Conservation (phyloP, 1,140 invertebrate species). For the Aphaenogaster rudis region DNA sequence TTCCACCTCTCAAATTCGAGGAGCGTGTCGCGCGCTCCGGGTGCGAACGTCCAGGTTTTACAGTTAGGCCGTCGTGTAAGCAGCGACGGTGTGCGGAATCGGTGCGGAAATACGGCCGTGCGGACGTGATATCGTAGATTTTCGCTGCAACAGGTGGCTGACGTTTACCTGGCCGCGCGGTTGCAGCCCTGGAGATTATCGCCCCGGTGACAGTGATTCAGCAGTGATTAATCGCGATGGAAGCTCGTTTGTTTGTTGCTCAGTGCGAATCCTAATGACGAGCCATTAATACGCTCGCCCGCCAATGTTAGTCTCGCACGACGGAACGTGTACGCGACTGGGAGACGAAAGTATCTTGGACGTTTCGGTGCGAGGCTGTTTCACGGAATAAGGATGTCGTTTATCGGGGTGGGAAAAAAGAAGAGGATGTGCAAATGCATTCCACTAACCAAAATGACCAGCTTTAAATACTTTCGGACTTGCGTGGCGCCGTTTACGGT, state of each 20-base stretch:
- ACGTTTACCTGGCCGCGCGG: slow-evolving; percentile 8
- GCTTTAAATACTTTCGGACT: slow-evolving; percentile 74
- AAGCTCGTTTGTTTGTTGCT: slow-evolving; percentile 14
- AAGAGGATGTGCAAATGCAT: slow-evolving; percentile 52
- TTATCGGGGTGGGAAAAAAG: slow-evolving; percentile 44
- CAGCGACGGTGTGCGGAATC: slow-evolving; percentile 4
- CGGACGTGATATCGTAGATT: slow-evolving; percentile 37
- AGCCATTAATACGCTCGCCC: neutral
- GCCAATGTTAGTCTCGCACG: neutral
- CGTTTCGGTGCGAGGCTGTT: neutral
- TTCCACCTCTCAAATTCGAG: slow-evolving; percentile 45
- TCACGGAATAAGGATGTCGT: slow-evolving; percentile 67
- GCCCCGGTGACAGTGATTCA: slow-evolving; percentile 28
- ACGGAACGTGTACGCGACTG: neutral
- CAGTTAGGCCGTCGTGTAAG: neutral
- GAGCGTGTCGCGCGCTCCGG: neutral
- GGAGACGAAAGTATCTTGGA: neutral
- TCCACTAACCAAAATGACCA: slow-evolving; percentile 53
- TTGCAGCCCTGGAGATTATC: slow-evolving; percentile 22
- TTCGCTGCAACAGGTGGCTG: slow-evolving; percentile 70
- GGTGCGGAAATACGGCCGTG: neutral
- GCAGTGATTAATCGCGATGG: slow-evolving; percentile 34
- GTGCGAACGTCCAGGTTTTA: neutral
- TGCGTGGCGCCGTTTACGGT: slow-evolving; percentile 78
- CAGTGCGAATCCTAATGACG: slow-evolving; percentile 10